Evolutionary conservation across 2,797 vertebrate species (phyloP).

Genomic region (Pantherophis alleghaniensis): DNA sequence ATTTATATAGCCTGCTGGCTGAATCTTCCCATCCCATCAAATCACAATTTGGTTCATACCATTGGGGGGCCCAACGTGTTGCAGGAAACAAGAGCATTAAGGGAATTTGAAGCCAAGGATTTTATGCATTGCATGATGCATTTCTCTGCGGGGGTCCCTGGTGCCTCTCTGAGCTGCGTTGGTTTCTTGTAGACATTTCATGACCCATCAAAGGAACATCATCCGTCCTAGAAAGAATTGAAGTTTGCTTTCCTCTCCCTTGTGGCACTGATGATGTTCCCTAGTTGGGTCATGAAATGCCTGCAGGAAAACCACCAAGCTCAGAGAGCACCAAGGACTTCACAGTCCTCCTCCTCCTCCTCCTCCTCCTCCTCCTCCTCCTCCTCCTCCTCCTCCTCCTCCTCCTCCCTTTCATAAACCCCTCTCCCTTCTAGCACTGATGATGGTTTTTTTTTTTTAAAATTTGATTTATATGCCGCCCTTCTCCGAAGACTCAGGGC

Average conservation of each 20-base stretch:
- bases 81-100: neutral
- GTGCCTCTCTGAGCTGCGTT: neutral
- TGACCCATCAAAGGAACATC: neutral
- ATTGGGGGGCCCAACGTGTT: rapidly evolving
- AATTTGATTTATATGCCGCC: too few species aligned
- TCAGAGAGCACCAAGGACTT: neutral
- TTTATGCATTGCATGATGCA: neutral
- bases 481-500: too few species aligned
- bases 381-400: too few species aligned
- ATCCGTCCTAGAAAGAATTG: neutral
- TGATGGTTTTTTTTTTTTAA: too few species aligned
- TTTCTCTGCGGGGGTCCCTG: neutral
- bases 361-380: too few species aligned
- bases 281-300: neutral
- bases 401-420: too few species aligned
- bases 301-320: neutral
- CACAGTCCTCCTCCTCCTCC: neutral
- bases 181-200: neutral
- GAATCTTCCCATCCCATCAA: neutral
- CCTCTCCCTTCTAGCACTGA: too few species aligned
- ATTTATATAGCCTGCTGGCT: neutral
- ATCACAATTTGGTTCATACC: neutral
- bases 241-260: neutral
- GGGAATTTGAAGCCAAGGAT: neutral
- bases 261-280: neutral